A percentile compares a stretch with the other conserved stretches of the same genome.
These are phyloP conservation scores for Branchipolynoe longqiensis DNA, from an alignment of 2,888 invertebrate species.

Conservation along the genomic window DNA sequence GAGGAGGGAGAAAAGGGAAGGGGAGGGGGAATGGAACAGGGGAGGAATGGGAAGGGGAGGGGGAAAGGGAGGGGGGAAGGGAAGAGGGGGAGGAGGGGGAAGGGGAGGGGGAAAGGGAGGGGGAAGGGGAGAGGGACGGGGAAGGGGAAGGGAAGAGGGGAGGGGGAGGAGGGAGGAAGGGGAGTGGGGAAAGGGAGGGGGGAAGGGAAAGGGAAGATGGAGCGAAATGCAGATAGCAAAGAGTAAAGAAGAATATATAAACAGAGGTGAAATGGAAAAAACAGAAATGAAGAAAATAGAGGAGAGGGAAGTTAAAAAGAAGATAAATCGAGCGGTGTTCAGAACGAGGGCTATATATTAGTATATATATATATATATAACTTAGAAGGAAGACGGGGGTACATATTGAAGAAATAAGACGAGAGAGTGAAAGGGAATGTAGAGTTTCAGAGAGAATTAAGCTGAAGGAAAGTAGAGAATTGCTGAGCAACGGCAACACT, in stretches of 20 bases:
- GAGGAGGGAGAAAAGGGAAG: conserved; percentile 89
- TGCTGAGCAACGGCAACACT: too few species aligned
- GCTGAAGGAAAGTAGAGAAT: too few species aligned
- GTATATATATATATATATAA: not conserved
- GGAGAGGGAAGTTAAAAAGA: not conserved
- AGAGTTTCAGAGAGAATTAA: too few species aligned
- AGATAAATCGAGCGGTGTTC: not conserved
- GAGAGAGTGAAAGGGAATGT: too few species aligned
- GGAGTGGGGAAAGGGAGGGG: not conserved
- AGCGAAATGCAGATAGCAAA: too few species aligned
- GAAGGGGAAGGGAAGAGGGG: too few species aligned
- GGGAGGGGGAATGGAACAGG: conserved; percentile 62
- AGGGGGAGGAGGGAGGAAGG: not conserved
- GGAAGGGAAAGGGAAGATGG: too few species aligned
- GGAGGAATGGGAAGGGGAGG: not conserved
- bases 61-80: conserved; percentile 4
- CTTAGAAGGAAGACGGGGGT: too few species aligned
- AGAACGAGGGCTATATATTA: not conserved
- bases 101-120: not conserved
- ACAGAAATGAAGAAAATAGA: not conserved
- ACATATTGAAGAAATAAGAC: too few species aligned
- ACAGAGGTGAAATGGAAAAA: too few species aligned
- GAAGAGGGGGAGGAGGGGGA: not conserved
- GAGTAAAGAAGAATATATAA: too few species aligned
- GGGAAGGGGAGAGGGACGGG: too few species aligned